phyloP scores from a whole-genome alignment of 2,113 vertebrate genomes.

The Heterocephalus glaber region DNA sequence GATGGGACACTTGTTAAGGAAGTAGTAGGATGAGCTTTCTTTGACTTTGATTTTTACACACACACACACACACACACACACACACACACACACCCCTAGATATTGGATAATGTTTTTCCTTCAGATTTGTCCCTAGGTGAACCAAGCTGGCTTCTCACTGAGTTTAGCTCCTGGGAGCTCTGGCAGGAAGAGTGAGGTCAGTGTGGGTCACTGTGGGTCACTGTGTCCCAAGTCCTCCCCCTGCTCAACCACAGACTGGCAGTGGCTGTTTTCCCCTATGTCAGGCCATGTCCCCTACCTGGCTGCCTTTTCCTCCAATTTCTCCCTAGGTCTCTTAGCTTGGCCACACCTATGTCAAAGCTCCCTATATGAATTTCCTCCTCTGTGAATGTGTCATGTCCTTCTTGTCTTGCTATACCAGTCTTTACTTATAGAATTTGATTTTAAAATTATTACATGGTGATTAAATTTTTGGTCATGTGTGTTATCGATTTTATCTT shows the following conservation, averaged over 20 bases:
- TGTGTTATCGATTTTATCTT: neutral
- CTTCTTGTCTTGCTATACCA: neutral
- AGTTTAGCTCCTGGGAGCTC: neutral
- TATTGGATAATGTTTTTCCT: neutral
- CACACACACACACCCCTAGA: neutral
- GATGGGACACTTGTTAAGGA: neutral
- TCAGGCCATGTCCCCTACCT: neutral
- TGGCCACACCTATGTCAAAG: neutral
- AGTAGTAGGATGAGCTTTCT: neutral
- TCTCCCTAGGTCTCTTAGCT: neutral
- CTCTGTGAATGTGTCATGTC: neutral
- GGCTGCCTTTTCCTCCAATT: neutral
- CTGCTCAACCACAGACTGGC: neutral
- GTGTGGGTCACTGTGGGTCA: accelerated
- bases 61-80: neutral
- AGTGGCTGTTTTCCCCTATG: accelerated
- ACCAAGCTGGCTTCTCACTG: neutral
- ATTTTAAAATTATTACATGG: neutral
- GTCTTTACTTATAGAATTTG: neutral
- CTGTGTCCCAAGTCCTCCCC: neutral
- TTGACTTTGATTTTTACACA: neutral
- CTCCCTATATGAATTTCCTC: neutral
- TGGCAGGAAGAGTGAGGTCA: neutral
- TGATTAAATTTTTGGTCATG: neutral
- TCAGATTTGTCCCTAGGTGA: neutral